A percentile compares a stretch with the other conserved stretches of the same genome.
Conservation (phyloP, 1,140 invertebrate species). For the Drosophila quadrilineata region DNA sequence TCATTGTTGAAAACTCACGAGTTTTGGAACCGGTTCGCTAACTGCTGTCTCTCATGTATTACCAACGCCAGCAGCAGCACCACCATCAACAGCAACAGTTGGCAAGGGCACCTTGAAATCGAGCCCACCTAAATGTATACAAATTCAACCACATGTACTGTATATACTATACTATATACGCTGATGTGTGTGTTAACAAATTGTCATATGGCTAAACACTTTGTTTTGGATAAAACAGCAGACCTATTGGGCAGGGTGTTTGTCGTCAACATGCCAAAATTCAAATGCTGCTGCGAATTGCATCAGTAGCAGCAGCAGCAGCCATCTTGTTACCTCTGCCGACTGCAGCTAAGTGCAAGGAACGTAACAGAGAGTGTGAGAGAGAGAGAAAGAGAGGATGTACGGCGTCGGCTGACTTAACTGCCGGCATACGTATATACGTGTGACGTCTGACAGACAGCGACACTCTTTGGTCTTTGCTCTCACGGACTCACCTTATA, state of each 20-base stretch:
- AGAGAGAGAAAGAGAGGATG: neutral
- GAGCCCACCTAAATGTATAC: conserved; percentile 35
- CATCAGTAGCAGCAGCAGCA: conserved; percentile 25
- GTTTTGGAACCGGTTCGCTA: conserved; percentile 62
- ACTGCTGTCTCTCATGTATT: neutral
- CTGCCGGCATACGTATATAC: too few species aligned
- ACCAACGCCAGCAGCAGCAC: conserved; percentile 6
- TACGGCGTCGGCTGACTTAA: conserved; percentile 13
- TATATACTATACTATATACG: conserved; percentile 16
- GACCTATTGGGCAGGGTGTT: too few species aligned
- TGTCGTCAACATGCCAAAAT: conserved; percentile 50
- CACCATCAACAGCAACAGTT: conserved; percentile 23
- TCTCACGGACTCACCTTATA: too few species aligned
- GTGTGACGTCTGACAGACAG: conserved; percentile 2
- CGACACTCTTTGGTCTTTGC: neutral
- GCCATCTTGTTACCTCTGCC: too few species aligned
- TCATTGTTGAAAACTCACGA: conserved; percentile 32
- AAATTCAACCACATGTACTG: conserved; percentile 7
- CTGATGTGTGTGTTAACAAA: conserved; percentile 18
- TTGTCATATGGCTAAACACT: conserved; percentile 47
- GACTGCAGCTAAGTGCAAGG: neutral
- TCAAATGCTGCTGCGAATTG: conserved; percentile 51
- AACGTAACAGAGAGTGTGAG: neutral
- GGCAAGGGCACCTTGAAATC: conserved; percentile 69
- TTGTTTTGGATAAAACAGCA: conserved; percentile 41